Conservation (phyloP, 64 coral and sea anemone species). For the Catalaphyllia jardinei region DNA sequence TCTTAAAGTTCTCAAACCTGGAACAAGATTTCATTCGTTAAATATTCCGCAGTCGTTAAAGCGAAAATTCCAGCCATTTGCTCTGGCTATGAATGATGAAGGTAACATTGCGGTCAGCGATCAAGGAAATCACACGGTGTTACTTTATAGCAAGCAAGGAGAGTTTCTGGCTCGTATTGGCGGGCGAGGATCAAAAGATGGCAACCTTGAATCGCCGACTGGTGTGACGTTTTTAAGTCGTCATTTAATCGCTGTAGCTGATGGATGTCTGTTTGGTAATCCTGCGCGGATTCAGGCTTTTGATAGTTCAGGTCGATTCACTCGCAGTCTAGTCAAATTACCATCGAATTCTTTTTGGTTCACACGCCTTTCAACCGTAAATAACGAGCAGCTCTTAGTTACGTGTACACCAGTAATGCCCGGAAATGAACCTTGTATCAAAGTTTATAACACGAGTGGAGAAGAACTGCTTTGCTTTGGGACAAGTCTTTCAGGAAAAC, state of each 20-base stretch:
- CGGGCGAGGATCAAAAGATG: constrained; percentile 56
- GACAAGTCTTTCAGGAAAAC: constrained; percentile 56
- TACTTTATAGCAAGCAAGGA: constrained; percentile 70
- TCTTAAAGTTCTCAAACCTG: constrained; percentile 55
- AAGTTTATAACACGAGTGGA: constrained; percentile 68
- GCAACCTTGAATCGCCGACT: constrained; percentile 72
- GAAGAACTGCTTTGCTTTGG: constrained; percentile 67
- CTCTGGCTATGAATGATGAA: constrained; percentile 34
- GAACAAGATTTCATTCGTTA: constrained; percentile 58
- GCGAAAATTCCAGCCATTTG: constrained; percentile 66
- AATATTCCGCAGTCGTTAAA: constrained; percentile 50
- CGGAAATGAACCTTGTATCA: constrained; percentile 66
- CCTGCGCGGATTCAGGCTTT: constrained; percentile 76
- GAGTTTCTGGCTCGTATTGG: constrained; percentile 63
- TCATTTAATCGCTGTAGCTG: constrained; percentile 54
- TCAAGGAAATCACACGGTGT: constrained; percentile 69
- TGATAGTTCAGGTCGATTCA: constrained; percentile 55
- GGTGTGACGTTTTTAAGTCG: constrained; percentile 38
- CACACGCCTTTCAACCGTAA: constrained; percentile 29
- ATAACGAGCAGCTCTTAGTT: constrained; percentile 50
- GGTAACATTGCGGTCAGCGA: constrained; percentile 60
- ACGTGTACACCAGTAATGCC: constrained; percentile 68
- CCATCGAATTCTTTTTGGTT: constrained; percentile 68
- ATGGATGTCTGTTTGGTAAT: constrained; percentile 80
- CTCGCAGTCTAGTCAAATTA: constrained; percentile 54